Conservation (phyloP, 2,888 invertebrate genomes). For the Zygogramma bicolorata region DNA sequence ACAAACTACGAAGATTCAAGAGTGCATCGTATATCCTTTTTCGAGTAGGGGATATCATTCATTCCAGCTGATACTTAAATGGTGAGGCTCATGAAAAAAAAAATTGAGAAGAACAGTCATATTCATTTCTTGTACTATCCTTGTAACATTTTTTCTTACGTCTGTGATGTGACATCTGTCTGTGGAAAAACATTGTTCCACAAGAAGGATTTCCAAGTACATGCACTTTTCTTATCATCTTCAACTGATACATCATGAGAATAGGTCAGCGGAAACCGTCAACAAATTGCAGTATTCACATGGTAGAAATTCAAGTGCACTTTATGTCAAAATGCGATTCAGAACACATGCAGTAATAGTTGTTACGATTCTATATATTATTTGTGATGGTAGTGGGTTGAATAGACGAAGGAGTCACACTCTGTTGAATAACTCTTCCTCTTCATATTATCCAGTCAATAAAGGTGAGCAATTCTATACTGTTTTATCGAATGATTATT, state of each 20-base stretch:
- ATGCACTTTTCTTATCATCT: conserved; percentile 35
- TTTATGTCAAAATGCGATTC: conserved; percentile 33
- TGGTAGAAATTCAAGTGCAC: conserved; percentile 21
- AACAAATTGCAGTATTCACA: conserved; percentile 8
- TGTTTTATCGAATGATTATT: background rate
- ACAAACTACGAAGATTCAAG: too few species aligned
- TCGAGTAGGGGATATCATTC: too few species aligned
- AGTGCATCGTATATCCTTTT: too few species aligned
- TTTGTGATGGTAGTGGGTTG: conserved; percentile 11
- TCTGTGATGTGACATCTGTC: background rate
- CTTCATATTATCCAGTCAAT: background rate
- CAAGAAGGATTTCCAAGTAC: conserved; percentile 30
- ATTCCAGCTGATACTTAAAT: too few species aligned
- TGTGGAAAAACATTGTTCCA: conserved; percentile 19
- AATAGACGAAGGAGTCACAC: background rate
- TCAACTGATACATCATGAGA: conserved; percentile 28
- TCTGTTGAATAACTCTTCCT: background rate
- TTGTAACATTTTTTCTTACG: too few species aligned
- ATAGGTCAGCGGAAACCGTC: conserved; percentile 36
- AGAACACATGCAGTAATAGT: conserved; percentile 15
- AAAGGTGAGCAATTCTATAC: background rate
- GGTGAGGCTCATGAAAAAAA: too few species aligned
- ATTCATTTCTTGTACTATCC: too few species aligned
- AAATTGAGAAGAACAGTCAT: too few species aligned
- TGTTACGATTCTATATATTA: background rate